Conservation (phyloP, 2,113 vertebrate species). For the Neogobius melanostomus region DNA sequence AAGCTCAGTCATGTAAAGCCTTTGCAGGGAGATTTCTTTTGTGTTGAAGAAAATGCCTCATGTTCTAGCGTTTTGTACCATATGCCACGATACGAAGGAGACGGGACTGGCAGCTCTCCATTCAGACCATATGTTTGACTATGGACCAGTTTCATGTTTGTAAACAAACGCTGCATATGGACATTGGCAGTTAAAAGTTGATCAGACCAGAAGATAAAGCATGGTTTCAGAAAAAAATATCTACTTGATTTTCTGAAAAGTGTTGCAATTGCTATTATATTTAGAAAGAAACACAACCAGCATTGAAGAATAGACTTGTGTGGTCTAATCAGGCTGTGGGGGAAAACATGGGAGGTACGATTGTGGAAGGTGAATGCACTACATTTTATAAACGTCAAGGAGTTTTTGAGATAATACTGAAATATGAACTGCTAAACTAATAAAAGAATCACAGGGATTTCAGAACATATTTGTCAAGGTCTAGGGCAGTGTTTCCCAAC, state of each 20-base stretch:
- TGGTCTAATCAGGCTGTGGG: neutral
- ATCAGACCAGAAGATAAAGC: too few species aligned
- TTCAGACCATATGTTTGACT: neutral
- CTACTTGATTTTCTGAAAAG: too few species aligned
- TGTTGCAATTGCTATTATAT: too few species aligned
- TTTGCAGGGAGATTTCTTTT: too few species aligned
- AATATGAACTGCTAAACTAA: neutral
- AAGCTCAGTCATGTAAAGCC: too few species aligned
- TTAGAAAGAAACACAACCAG: too few species aligned
- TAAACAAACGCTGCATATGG: neutral
- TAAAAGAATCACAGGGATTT: neutral
- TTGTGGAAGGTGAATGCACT: neutral
- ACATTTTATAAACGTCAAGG: neutral
- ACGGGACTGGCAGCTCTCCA: neutral
- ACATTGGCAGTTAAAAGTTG: neutral
- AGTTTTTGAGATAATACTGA: neutral
- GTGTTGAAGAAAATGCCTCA: too few species aligned
- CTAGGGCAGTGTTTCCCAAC: neutral
- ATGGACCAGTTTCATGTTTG: neutral
- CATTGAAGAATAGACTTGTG: too few species aligned
- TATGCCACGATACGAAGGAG: neutral
- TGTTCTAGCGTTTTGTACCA: neutral
- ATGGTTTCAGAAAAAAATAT: too few species aligned
- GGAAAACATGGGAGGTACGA: neutral
- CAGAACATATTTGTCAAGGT: neutral